Conservation (phyloP, 2,113 vertebrate genomes). For the Scartelaos histophorus region DNA sequence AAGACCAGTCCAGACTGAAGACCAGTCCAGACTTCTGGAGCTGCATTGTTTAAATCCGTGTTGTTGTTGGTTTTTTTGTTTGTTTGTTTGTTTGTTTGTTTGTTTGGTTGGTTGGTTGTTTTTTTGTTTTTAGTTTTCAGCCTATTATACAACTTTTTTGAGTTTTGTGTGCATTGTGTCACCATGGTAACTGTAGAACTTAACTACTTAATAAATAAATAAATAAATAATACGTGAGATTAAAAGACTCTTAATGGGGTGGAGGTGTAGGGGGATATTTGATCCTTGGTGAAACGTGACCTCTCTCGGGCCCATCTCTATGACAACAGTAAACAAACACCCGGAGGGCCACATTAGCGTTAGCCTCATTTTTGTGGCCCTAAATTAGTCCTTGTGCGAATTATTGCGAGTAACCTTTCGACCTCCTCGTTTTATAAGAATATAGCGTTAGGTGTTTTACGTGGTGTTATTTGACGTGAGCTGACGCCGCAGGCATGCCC, state of each 20-base stretch:
- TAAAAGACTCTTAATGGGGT: not conserved
- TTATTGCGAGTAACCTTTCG: not conserved
- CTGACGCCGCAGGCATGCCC: slow-evolving; percentile 55
- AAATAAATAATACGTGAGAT: not conserved
- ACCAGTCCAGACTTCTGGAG: too few species aligned
- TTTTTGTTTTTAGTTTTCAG: too few species aligned
- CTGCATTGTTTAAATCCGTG: too few species aligned
- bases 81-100: too few species aligned
- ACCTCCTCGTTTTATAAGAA: not conserved
- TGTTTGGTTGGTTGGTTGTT: too few species aligned
- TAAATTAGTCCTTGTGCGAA: not conserved
- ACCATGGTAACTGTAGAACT: too few species aligned
- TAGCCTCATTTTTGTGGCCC: not conserved
- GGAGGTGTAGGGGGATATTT: not conserved
- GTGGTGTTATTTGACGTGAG: too few species aligned
- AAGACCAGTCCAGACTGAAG: too few species aligned
- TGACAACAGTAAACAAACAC: slow-evolving; percentile 38
- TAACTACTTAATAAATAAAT: too few species aligned
- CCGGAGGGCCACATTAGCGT: slow-evolving; percentile 11
- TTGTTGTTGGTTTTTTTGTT: too few species aligned
- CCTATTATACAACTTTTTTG: too few species aligned
- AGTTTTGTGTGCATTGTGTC: too few species aligned
- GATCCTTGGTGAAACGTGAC: not conserved
- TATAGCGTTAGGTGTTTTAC: not conserved
- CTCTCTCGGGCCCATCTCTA: slow-evolving; percentile 31